Conservation (phyloP, 1,140 invertebrate genomes). For the Metaphire vulgaris region DNA sequence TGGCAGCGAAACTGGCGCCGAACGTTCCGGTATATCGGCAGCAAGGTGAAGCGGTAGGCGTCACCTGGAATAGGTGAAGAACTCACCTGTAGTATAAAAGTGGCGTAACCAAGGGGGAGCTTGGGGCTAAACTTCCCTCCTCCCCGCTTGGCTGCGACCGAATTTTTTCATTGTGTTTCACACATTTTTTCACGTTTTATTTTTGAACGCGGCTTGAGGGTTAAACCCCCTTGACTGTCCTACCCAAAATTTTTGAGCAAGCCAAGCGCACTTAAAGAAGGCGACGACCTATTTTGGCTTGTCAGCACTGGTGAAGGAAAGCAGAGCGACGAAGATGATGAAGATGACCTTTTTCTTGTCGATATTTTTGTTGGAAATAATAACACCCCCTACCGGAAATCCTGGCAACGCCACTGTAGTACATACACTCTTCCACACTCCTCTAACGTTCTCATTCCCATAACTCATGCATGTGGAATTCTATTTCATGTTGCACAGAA, state of each 20-base stretch:
- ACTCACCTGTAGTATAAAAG: not conserved
- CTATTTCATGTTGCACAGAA: not conserved
- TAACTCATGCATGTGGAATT: not conserved
- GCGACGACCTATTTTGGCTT: too few species aligned
- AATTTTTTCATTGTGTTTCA: not conserved
- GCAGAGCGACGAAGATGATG: not conserved
- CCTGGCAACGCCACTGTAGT: too few species aligned
- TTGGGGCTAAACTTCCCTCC: too few species aligned
- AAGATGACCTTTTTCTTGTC: too few species aligned
- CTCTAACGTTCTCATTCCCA: too few species aligned
- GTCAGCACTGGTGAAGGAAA: not conserved
- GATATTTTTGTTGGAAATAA: not conserved
- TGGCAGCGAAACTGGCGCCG: constrained; percentile 37
- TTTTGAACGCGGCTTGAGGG: not conserved
- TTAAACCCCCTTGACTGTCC: too few species aligned
- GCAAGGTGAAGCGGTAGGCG: constrained; percentile 37
- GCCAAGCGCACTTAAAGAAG: too few species aligned
- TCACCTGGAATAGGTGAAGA: constrained; percentile 34
- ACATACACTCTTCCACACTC: too few species aligned
- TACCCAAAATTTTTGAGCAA: too few species aligned
- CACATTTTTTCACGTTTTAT: not conserved
- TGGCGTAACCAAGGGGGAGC: too few species aligned
- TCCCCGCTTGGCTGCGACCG: too few species aligned
- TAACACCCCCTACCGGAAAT: not conserved
- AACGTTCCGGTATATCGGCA: constrained; percentile 37